phyloP scores from a whole-genome alignment of 2,888 invertebrate genomes.

The Chromoteleia sp. region DNA sequence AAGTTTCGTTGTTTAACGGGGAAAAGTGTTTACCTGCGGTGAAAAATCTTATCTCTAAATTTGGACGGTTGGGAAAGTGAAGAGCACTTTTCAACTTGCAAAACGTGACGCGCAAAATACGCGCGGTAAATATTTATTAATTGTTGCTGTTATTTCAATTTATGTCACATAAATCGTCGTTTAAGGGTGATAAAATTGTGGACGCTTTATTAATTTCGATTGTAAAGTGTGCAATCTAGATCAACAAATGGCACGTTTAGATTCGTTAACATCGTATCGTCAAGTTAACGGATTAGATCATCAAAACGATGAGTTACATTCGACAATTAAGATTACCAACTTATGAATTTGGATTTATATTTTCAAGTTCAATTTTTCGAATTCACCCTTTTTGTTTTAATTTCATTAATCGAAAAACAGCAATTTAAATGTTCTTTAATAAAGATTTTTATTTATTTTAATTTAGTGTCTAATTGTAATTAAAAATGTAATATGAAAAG shows the following conservation, averaged over 20 bases:
- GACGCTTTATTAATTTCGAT: slow-evolving; percentile 13
- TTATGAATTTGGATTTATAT: background rate
- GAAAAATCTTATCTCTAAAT: too few relatives aligned
- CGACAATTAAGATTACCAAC: slow-evolving; percentile 9
- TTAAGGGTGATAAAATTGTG: slow-evolving; percentile 14
- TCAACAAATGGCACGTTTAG: slow-evolving; percentile 19
- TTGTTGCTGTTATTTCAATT: slow-evolving; percentile 14
- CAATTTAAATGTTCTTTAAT: too few relatives aligned
- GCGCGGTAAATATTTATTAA: slow-evolving; percentile 5
- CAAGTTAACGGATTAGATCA: slow-evolving; percentile 15
- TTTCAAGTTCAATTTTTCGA: background rate
- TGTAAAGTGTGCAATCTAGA: slow-evolving; percentile 19
- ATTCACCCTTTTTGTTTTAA: too few relatives aligned
- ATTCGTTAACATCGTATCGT: slow-evolving; percentile 27
- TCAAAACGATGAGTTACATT: slow-evolving; percentile 8
- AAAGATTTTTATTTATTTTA: too few relatives aligned
- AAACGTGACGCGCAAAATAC: background rate
- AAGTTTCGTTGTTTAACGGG: too few relatives aligned
- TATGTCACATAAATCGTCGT: slow-evolving; percentile 5
- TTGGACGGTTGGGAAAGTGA: background rate
- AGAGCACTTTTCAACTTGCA: background rate
- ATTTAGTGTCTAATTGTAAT: too few relatives aligned
- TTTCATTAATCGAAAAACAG: too few relatives aligned
- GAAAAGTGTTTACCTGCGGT: too few relatives aligned
- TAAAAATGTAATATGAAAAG: too few relatives aligned